Conservation (phyloP, 2,113 vertebrate species). For the Amblyopsis rosae region DNA sequence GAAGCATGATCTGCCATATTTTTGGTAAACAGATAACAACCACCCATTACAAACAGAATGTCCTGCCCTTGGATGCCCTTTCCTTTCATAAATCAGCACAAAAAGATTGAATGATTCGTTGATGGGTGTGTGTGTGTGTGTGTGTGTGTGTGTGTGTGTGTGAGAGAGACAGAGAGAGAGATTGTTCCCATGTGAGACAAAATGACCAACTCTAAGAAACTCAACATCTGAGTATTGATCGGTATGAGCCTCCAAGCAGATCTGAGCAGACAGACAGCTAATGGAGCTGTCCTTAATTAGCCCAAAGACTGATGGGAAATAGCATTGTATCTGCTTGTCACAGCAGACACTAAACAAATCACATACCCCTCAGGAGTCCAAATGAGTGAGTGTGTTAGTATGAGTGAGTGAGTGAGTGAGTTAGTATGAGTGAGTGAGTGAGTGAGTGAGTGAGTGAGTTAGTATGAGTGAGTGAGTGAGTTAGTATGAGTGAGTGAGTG, state of each 20-base stretch:
- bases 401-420: background rate
- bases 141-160: slow-evolving; percentile 11
- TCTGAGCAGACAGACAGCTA: slow-evolving; percentile 67
- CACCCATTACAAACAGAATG: too few species aligned
- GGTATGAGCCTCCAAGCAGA: slow-evolving; percentile 59
- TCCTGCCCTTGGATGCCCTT: too few species aligned
- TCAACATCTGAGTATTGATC: slow-evolving; percentile 50
- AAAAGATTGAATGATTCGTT: background rate
- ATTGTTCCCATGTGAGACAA: too few species aligned
- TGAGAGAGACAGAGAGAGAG: background rate
- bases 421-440: background rate
- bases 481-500: background rate
- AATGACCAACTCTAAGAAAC: slow-evolving; percentile 10
- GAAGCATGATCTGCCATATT: too few species aligned
- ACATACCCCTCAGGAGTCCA: slow-evolving; percentile 43
- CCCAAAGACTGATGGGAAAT: slow-evolving; percentile 68
- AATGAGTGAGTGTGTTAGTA: background rate
- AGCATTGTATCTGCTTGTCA: slow-evolving; percentile 65
- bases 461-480: background rate
- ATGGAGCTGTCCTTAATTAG: slow-evolving; percentile 68
- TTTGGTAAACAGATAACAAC: too few species aligned
- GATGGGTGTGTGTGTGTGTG: slow-evolving; percentile 13
- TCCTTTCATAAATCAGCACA: too few species aligned
- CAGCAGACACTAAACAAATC: slow-evolving; percentile 64
- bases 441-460: background rate